Base-by-base conservation (phyloP, 2,888 invertebrate species). In the Nycteola revayana region DNA sequence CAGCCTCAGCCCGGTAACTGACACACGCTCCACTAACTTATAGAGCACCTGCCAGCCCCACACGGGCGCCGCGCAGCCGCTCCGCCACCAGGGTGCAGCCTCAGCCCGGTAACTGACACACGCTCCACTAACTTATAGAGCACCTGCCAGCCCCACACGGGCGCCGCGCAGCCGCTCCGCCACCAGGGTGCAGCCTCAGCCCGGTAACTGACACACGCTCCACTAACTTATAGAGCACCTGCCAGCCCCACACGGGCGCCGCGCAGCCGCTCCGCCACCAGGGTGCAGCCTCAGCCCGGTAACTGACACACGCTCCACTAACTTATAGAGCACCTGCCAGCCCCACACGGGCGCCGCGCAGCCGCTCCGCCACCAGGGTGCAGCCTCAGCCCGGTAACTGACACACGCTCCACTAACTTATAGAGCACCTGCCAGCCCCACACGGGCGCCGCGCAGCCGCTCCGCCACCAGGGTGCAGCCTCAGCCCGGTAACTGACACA, bases 401-500 rank as follows among this genome's bases (percentile, higher is more conserved):
- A 8, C 2, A n/a, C 9, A n/a, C n/a, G n/a, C n/a, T n/a, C n/a
- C n/a, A n/a, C n/a, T n/a, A n/a, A n/a, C n/a, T n/a, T n/a, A n/a
- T n/a, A n/a, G n/a, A n/a, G 90, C 99, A 38, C 92, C 92, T n/a
- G 89, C 70, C 24, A 74, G 76, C 14, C 68, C 76, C 29, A 68
- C 78, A 0, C 73, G 90, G 6, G 72, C 83, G 10, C 76, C 82
- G 0, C 45, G 86, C 1, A 77, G 78, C 7, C 49, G 86, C 1
- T 86, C 86, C 1, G 87, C 86, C 1, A 82, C 85, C 0, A 46
- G 83, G 0, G 51, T 74, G 0, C 77, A 64, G 2, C 68, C 75
- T 0, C 30, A 83, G 2, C 36, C 66, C 3, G 35, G 78, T 75
- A 31, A 52, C 65, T 55, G n/a, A 8, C 2, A n/a, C 9, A n/a